Conservation (phyloP, 1,140 invertebrate species). For the Sycobia sp. region DNA sequence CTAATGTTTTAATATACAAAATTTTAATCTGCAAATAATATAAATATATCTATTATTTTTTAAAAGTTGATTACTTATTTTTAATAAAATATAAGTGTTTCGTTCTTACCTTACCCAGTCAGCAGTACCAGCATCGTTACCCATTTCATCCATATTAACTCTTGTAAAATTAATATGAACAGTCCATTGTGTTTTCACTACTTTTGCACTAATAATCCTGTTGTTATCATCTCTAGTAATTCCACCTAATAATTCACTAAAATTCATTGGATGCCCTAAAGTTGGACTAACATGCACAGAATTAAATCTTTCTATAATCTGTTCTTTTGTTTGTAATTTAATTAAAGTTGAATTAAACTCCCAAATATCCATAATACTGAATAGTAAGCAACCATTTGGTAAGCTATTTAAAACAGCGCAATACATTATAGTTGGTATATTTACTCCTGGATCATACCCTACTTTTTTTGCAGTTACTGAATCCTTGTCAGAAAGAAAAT, state of each 20-base stretch:
- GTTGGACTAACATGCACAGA: slow-evolving; percentile 65
- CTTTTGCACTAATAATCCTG: slow-evolving; percentile 68
- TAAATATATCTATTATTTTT: slow-evolving; percentile 14
- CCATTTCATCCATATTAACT: slow-evolving; percentile 68
- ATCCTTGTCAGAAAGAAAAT: slow-evolving; percentile 52
- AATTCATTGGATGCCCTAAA: slow-evolving; percentile 70
- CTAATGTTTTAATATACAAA: too few species aligned
- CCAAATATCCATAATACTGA: slow-evolving; percentile 76
- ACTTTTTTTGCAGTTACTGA: slow-evolving; percentile 36
- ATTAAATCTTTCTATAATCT: slow-evolving; percentile 70
- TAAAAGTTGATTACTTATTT: too few species aligned
- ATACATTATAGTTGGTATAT: slow-evolving; percentile 62
- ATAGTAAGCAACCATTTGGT: slow-evolving; percentile 65
- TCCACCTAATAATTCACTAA: slow-evolving; percentile 69
- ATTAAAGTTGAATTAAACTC: slow-evolving; percentile 66
- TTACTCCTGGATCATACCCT: slow-evolving; percentile 63
- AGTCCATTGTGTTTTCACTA: slow-evolving; percentile 69
- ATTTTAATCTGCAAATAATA: too few species aligned
- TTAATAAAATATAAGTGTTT: too few species aligned
- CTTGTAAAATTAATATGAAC: slow-evolving; percentile 71
- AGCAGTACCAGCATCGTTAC: slow-evolving; percentile 74
- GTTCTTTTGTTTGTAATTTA: slow-evolving; percentile 63
- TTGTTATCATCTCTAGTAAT: slow-evolving; percentile 65
- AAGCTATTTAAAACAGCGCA: slow-evolving; percentile 66
- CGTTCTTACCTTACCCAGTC: slow-evolving; percentile 69